phyloP scores from a whole-genome alignment of 2,797 vertebrate species.

The Poecilia picta region DNA sequence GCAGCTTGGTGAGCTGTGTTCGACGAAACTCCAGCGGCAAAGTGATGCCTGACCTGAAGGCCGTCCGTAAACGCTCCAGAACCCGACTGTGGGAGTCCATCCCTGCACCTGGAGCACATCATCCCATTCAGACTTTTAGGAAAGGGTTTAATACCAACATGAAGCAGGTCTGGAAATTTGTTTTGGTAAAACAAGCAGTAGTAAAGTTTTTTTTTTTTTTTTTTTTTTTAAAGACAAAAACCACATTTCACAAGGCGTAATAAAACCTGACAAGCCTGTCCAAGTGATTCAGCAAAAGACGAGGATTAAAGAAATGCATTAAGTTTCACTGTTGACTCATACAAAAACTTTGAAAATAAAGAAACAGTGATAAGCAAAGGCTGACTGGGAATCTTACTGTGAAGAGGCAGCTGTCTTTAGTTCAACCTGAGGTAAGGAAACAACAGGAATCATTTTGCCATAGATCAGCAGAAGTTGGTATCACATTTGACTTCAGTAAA shows the following conservation, averaged over 20 bases:
- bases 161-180: neutral
- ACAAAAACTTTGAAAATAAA: neutral
- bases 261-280: slow-evolving; percentile 10
- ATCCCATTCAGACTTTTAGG: neutral
- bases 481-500: neutral
- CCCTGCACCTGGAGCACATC: slow-evolving; percentile 38
- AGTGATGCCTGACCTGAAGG: slow-evolving; percentile 70
- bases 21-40: slow-evolving; percentile 69
- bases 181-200: neutral
- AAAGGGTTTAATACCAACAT: neutral
- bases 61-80: slow-evolving; percentile 59
- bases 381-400: neutral
- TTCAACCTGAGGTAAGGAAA: neutral
- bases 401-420: neutral
- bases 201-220: too few species aligned
- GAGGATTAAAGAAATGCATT: neutral
- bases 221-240: neutral
- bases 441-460: neutral
- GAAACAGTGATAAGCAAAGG: neutral
- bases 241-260: neutral
- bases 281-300: neutral
- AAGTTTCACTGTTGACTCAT: neutral
- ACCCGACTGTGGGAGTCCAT: slow-evolving; percentile 74
- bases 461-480: neutral
- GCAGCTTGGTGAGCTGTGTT: slow-evolving; percentile 69